phyloP scores from a whole-genome alignment of 2,888 invertebrate genomes.

The Synergus gifuensis region DNA sequence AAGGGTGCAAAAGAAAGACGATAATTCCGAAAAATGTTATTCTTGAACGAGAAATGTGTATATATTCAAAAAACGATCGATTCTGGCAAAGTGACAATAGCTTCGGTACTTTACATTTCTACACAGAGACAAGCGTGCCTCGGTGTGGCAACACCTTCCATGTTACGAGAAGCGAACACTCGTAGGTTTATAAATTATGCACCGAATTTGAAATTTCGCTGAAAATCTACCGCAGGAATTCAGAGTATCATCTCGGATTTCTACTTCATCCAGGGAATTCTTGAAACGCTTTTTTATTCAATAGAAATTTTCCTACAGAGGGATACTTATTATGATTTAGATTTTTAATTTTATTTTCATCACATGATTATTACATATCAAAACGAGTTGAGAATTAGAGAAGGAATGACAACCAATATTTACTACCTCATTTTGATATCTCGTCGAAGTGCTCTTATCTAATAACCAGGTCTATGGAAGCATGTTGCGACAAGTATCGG shows the following conservation, averaged over 20 bases:
- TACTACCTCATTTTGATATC: constrained; percentile 1
- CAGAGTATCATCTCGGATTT: not conserved
- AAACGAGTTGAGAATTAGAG: not conserved
- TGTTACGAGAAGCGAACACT: not conserved
- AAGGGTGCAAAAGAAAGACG: too few species aligned
- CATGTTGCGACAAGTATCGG: constrained; percentile 24
- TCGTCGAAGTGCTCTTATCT: not conserved
- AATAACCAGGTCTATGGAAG: not conserved
- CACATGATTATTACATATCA: not conserved
- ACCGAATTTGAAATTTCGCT: constrained; percentile 23
- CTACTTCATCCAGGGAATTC: not conserved
- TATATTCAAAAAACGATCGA: constrained; percentile 6
- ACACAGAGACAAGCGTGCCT: not conserved
- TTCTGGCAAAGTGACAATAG: constrained; percentile 13
- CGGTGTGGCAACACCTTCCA: not conserved
- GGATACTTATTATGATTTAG: not conserved
- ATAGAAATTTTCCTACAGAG: not conserved
- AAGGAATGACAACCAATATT: not conserved
- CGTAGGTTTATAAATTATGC: constrained; percentile 31
- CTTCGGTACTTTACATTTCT: constrained; percentile 27
- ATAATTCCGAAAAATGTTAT: not conserved
- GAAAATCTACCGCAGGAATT: not conserved
- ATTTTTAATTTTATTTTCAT: not conserved
- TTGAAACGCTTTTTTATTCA: not conserved
- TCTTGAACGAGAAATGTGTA: not conserved